Base-by-base conservation (phyloP, 2,888 invertebrate species). In the Ophion ventricosus region DNA sequence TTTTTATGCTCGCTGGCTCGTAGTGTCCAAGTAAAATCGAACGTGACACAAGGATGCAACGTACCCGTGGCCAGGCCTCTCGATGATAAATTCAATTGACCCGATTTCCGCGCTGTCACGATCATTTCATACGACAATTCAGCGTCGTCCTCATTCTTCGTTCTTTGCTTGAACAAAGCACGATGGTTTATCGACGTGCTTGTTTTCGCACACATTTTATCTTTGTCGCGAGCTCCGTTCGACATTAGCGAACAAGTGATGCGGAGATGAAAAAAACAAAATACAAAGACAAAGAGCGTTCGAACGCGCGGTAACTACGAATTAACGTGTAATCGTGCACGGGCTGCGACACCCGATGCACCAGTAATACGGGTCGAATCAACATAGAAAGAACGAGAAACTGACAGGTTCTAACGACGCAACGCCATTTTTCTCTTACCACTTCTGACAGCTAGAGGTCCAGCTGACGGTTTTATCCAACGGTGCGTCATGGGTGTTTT, bases 71-170 rank as follows among this genome's bases (percentile, higher is more conserved):
- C 95, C 87, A 98, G 94, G 88, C 96, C 97, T 91, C 95, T 95
- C 87, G 96, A 96, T 80, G 97, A 95, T 88, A 98, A 94, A 94
- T 97, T 97, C 61, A 98, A 94, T 88, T 96, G 95, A 25, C 98
- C 98, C 86, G 96, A 96, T 91, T 96, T 96, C 90, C 97, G 95
- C 3, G 98, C 97, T 87, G 96, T 95, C 93, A 97, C 96, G 80
- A 98, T 95, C 89, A 97, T 93, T 72, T 95, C 95, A 79, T 95
- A 94, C 43, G 97, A 95, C 85, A 98, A 92, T 91, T 96, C 95
- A 80, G 94, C 94, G 85, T 96, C 95, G 90, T 97, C 96, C 87
- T 96, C 96, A 84, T 95, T 95, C 93, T 96, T 95, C 87, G 96
- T 96, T 94, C 97, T 96, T 91, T 95, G 94, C 91, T 96, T 96